Conservation (phyloP, 2,888 invertebrate genomes). For the Drosophila cracens region DNA sequence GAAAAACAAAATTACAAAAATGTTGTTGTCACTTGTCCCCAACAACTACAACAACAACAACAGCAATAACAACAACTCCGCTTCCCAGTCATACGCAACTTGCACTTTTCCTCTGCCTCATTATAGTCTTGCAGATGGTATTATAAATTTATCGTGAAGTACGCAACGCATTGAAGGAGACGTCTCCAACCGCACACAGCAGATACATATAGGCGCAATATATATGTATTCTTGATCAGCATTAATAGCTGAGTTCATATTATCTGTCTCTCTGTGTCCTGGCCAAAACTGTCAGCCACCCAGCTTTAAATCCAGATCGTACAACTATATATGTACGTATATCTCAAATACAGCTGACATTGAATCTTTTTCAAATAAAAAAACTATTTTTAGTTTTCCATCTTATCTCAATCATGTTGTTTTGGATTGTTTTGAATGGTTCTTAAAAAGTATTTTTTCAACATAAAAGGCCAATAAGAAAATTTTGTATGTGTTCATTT, state of each 20-base stretch:
- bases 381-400: background rate
- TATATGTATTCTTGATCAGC: background rate
- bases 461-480: too few species aligned
- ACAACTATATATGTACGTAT: background rate
- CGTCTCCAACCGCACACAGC: background rate
- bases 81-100: constrained; percentile 7
- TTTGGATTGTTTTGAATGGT: background rate
- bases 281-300: background rate
- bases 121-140: constrained; percentile 1
- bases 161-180: constrained; percentile 4
- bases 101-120: constrained; percentile 8
- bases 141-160: background rate
- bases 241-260: background rate
- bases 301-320: background rate
- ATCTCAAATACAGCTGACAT: background rate
- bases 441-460: too few species aligned
- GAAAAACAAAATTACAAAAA: constrained; percentile 34
- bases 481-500: background rate
- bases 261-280: background rate
- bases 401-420: background rate
- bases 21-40: constrained; percentile 55
- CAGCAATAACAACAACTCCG: background rate
- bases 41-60: background rate
- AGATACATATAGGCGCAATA: background rate
- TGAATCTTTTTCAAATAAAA: background rate